Percentiles rank a stretch among this genome's conserved stretches.
phyloP scores from a whole-genome alignment of 2,113 vertebrate genomes.

The Aepyceros melampus region DNA sequence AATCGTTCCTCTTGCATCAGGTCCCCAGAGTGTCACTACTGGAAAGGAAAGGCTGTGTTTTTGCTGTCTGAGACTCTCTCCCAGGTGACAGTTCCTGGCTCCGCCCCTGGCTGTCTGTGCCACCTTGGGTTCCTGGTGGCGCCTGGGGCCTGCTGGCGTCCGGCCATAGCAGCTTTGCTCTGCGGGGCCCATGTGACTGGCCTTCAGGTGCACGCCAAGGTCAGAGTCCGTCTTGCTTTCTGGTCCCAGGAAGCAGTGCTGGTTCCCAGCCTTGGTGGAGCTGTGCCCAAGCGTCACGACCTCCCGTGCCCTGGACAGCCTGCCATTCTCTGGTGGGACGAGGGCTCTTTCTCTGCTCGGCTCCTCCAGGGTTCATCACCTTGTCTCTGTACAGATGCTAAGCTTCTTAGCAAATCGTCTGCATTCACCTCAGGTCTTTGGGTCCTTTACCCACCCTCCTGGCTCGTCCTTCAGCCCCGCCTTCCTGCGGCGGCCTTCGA shows the following conservation, averaged over 20 bases:
- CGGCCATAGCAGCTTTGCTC: not conserved
- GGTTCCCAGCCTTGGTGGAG: not conserved
- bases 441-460: not conserved
- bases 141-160: not conserved
- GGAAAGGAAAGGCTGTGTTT: not conserved
- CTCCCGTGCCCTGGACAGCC: not conserved
- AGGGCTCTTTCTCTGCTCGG: not conserved
- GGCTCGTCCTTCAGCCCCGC: not conserved
- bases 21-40: not conserved
- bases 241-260: not conserved
- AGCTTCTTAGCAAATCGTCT: not conserved
- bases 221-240: not conserved
- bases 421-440: not conserved
- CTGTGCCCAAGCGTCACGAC: accelerated
- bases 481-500: not conserved
- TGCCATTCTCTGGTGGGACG: not conserved
- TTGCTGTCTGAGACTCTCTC: not conserved
- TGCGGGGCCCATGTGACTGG: not conserved
- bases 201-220: not conserved
- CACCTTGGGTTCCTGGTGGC: not conserved
- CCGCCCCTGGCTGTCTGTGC: not conserved
- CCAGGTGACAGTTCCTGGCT: not conserved
- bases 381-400: not conserved
- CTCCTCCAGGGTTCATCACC: constrained; percentile 9
- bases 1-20: constrained; percentile 7